phyloP scores from a whole-genome alignment of 1,140 invertebrate species.

The Antheraea pernyi region DNA sequence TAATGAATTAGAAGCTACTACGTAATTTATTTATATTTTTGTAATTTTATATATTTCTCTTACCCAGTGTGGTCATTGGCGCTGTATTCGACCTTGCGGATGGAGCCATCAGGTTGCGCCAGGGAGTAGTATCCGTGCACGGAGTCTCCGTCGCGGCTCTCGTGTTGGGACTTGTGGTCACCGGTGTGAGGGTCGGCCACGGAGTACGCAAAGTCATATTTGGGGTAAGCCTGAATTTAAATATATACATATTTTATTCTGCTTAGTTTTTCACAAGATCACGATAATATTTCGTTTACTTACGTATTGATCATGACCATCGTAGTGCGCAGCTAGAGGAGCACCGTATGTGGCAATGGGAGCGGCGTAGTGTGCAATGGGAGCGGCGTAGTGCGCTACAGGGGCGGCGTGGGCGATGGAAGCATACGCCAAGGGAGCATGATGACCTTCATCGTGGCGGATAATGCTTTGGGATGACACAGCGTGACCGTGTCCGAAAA shows the following conservation, averaged over 20 bases:
- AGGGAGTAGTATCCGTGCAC: slow-evolving; percentile 67
- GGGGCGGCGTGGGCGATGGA: slow-evolving; percentile 7
- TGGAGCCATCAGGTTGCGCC: slow-evolving; percentile 70
- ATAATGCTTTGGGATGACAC: slow-evolving; percentile 57
- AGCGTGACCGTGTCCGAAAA: slow-evolving; percentile 33
- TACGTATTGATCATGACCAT: slow-evolving; percentile 19
- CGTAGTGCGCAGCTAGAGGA: slow-evolving; percentile 18
- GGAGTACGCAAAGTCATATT: slow-evolving; percentile 78
- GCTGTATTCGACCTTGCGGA: slow-evolving; percentile 71
- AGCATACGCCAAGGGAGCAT: neutral
- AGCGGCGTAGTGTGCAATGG: slow-evolving; percentile 26
- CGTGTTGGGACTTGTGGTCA: slow-evolving; percentile 59
- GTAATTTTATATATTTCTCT: neutral
- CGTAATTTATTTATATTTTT: no score
- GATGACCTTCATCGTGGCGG: slow-evolving; percentile 34
- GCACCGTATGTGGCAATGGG: slow-evolving; percentile 24
- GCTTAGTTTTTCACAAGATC: neutral
- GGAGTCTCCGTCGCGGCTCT: slow-evolving; percentile 55
- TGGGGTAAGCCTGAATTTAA: slow-evolving; percentile 46
- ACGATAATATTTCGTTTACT: neutral
- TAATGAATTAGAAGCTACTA: no score
- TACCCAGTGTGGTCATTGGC: slow-evolving; percentile 63
- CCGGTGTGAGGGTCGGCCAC: slow-evolving; percentile 73
- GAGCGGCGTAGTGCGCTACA: slow-evolving; percentile 32
- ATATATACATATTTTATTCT: neutral